Evolutionary conservation across 2,113 vertebrate species (phyloP), one percentile per base, ranked within the genome.

Genomic region (Sitta europaea): DNA sequence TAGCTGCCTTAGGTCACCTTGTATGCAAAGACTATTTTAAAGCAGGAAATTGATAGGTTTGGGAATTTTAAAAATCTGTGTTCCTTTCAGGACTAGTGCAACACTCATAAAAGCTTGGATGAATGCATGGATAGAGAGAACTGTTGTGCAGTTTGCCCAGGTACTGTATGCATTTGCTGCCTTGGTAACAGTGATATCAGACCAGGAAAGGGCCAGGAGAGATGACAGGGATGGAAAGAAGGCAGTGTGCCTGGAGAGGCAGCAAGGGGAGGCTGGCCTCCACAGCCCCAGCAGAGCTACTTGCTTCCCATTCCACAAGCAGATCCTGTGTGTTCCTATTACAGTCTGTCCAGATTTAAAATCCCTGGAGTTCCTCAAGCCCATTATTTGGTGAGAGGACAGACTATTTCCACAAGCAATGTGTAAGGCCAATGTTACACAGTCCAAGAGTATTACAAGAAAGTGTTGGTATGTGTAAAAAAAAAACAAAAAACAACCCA

Each of bases 371-470:
- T 93, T 97, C 90, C 87, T 89, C 48, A 28, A 78, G n/a, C 66
- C 63, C 27, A 33, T 93, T 5, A 8, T 90, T 93, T 59, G 57
- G 47, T 86, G 77, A 96, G 91, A 96, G 54, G 47, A 92, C 53
- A 66, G 67, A 11, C 70, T 95, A 66, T 92, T 95, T 89, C 92
- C 91, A 91, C 50, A 61, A 50, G 45, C 50, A 62, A 35, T 36
- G 12, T 58, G 35, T 85, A 89, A 68, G 54, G 89, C 94, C 42
- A 90, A 21, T 72, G 45, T 76, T 79, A 72, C 35, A 58, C 45
- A 45, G 73, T 89, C 94, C 93, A 95, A 75, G 54, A 70, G 45
- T 31, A 90, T 96, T 97, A 96, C 91, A 86, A 77, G 58, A 50
- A 94, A 91, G 81, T 45, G 58, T 68, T 94, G 93, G 91, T 94